phyloP scores from a whole-genome alignment of 2,888 invertebrate genomes.

The Lepas anatifera region DNA sequence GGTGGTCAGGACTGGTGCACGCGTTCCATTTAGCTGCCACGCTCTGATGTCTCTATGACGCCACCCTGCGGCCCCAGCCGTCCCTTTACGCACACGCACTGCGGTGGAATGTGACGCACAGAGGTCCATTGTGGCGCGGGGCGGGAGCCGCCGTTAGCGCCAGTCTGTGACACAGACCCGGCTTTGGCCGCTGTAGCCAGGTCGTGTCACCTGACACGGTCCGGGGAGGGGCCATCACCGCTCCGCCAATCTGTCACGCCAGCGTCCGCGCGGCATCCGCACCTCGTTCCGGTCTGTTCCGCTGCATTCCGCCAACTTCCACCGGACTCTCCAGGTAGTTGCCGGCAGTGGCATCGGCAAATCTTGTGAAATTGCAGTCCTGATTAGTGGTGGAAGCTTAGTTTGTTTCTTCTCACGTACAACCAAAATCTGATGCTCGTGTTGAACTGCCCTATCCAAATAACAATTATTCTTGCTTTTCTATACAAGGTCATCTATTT shows the following conservation, averaged over 20 bases:
- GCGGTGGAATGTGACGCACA: background rate
- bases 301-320: no score
- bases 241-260: background rate
- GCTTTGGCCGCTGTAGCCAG: background rate
- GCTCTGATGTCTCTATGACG: no score
- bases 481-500: no score
- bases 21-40: no score
- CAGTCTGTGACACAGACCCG: background rate
- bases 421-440: no score
- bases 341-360: background rate
- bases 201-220: background rate
- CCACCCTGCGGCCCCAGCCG: background rate
- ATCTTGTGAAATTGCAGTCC: background rate
- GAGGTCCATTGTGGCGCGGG: background rate
- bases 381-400: no score
- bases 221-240: no score
- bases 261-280: background rate
- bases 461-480: no score
- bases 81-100: background rate
- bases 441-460: no score
- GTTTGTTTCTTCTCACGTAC: no score
- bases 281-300: background rate
- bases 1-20: no score
- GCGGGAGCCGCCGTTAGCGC: background rate
- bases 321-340: background rate